Evolutionary conservation across 35 echinoderm and acorn worm species (phyloP).

Genomic region (Apostichopus japonicus): DNA sequence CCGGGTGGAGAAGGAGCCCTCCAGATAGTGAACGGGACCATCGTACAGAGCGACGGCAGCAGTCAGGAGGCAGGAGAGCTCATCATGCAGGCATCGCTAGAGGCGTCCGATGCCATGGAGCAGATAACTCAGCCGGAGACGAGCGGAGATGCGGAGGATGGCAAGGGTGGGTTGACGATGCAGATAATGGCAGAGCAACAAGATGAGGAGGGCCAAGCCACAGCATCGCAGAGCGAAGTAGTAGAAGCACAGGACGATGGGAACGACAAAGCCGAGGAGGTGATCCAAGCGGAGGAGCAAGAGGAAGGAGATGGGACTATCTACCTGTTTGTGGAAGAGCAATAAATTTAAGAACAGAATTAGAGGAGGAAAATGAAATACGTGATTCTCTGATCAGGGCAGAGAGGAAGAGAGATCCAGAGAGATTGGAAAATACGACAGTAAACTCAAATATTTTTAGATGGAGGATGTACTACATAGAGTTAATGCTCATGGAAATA

Average conservation of each 20-base stretch:
- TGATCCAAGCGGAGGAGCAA: constrained; percentile 23
- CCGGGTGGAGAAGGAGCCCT: constrained; percentile 75
- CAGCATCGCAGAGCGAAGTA: background rate
- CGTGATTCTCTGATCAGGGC: background rate
- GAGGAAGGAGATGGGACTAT: constrained; percentile 93
- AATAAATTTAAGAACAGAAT: constrained; percentile 37
- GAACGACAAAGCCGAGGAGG: background rate
- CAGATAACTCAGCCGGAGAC: background rate
- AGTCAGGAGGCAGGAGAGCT: constrained; percentile 54
- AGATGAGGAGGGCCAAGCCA: constrained; percentile 48
- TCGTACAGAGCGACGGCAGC: constrained; percentile 66
- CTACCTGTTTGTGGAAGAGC: constrained; percentile 98
- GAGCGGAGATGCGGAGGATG: constrained; percentile 21
- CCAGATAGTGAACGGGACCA: constrained; percentile 86
- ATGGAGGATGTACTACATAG: background rate
- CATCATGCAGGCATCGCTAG: constrained; percentile 55
- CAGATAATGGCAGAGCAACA: constrained; percentile 58
- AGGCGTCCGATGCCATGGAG: constrained; percentile 26
- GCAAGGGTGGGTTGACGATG: constrained; percentile 13
- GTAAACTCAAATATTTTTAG: background rate
- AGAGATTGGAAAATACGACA: background rate
- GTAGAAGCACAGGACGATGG: constrained; percentile 44
- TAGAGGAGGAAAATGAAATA: background rate
- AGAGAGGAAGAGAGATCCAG: background rate
- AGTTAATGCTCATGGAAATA: background rate